Evolutionary conservation across 2,888 invertebrate species (phyloP).

Genomic region (Agriotes lineatus): DNA sequence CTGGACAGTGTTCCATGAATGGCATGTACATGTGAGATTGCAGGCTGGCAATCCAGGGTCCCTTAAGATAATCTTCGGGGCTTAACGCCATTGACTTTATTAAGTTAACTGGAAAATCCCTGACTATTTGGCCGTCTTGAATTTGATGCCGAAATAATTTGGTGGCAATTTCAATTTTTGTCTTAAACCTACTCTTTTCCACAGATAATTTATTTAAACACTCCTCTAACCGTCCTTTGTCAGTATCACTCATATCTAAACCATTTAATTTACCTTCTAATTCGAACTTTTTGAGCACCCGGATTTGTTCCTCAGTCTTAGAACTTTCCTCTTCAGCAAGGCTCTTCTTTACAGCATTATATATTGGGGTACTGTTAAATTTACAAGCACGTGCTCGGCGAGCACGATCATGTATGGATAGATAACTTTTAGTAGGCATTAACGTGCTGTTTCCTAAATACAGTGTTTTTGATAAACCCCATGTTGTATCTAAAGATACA

Average conservation of each 20-base stretch:
- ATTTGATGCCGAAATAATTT: conserved; percentile 77
- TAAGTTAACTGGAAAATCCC: conserved; percentile 80
- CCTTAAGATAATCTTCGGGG: conserved; percentile 71
- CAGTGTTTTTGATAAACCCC: conserved; percentile 88
- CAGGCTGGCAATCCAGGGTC: conserved; percentile 89
- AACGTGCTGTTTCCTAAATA: conserved; percentile 83
- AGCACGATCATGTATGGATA: conserved; percentile 85
- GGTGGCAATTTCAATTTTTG: conserved; percentile 76
- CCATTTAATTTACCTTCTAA: conserved; percentile 89
- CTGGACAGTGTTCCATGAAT: conserved; percentile 89
- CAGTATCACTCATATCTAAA: conserved; percentile 72
- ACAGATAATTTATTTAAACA: conserved; percentile 69
- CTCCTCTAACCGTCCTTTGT: conserved; percentile 70
- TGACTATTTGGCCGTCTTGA: conserved; percentile 74
- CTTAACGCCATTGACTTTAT: conserved; percentile 76
- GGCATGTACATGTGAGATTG: conserved; percentile 78
- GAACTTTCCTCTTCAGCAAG: conserved; percentile 9
- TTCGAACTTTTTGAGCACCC: conserved; percentile 82
- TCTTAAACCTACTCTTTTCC: conserved; percentile 74
- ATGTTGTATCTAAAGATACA: conserved; percentile 82
- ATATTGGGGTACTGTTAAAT: conserved; percentile 79
- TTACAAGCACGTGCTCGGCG: conserved; percentile 80
- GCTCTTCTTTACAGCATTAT: conserved; percentile 74
- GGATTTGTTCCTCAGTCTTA: conserved; percentile 73
- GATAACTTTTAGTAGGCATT: conserved; percentile 84